Percentiles rank a stretch among this genome's conserved stretches.
Evolutionary conservation across 2,113 vertebrate genomes (phyloP).

Genomic region (Hystrix cristata): DNA sequence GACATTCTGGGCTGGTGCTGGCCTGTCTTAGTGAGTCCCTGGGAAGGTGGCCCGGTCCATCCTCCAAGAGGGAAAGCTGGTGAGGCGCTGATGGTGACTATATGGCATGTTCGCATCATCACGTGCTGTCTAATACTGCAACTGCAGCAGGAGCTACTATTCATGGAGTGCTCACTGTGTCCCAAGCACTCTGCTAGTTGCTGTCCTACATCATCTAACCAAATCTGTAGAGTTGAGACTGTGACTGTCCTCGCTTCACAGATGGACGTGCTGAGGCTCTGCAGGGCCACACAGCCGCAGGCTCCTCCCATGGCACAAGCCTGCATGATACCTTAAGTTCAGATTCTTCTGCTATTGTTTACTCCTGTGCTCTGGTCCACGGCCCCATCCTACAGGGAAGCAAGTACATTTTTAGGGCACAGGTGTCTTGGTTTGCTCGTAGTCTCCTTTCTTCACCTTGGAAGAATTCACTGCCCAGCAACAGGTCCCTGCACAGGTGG

Average conservation of each 20-base stretch:
- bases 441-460: neutral
- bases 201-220: rapidly evolving
- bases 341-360: neutral
- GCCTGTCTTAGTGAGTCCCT: neutral
- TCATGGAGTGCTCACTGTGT: neutral
- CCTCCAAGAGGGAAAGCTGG: neutral
- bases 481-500: neutral
- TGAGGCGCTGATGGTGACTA: too few relatives aligned
- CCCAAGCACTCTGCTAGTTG: neutral
- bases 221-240: too few relatives aligned
- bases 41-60: neutral
- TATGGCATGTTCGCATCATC: rapidly evolving
- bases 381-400: neutral
- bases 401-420: neutral
- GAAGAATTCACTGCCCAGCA: neutral
- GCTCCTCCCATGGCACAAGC: neutral
- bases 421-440: neutral
- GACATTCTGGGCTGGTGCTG: neutral
- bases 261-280: neutral
- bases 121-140: neutral
- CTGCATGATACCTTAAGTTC: neutral
- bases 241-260: neutral
- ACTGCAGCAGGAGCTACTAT: neutral
- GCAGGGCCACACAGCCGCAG: neutral
- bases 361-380: neutral